Evolutionary conservation across 2,113 vertebrate species (phyloP).

Genomic region (Callithrix jacchus): DNA sequence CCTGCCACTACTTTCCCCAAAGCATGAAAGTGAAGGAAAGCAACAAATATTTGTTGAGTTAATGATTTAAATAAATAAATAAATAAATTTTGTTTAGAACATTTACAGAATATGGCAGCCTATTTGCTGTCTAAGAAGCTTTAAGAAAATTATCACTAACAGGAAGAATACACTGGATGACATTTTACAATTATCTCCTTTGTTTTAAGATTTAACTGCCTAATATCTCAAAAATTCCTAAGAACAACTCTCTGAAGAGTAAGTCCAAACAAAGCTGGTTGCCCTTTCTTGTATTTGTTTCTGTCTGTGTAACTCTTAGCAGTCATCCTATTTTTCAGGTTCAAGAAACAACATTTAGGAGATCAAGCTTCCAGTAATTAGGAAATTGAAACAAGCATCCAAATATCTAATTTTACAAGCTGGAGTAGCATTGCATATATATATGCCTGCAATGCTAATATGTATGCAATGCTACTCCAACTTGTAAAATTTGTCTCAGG

Average conservation of each 20-base stretch:
- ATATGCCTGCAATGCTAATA: background rate
- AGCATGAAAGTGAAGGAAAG: background rate
- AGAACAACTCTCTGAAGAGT: background rate
- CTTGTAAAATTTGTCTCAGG: background rate
- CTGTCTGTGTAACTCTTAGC: background rate
- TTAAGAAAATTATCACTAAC: conserved; percentile 17
- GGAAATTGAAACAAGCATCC: background rate
- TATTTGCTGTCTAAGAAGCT: background rate
- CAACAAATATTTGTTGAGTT: background rate
- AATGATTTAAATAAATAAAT: background rate
- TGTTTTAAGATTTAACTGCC: background rate
- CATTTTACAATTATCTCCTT: background rate
- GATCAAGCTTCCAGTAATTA: background rate
- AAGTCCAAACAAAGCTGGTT: background rate
- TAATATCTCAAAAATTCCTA: background rate
- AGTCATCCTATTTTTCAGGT: background rate
- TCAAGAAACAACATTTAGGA: background rate
- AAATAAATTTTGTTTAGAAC: background rate
- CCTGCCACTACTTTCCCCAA: background rate
- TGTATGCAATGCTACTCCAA: background rate
- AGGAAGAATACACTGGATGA: background rate
- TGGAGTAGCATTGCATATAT: too few species aligned
- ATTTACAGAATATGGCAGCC: background rate
- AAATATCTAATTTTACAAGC: background rate
- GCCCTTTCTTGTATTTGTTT: background rate